phyloP scores from a whole-genome alignment of 2,113 vertebrate species.

The Callipepla squamata region DNA sequence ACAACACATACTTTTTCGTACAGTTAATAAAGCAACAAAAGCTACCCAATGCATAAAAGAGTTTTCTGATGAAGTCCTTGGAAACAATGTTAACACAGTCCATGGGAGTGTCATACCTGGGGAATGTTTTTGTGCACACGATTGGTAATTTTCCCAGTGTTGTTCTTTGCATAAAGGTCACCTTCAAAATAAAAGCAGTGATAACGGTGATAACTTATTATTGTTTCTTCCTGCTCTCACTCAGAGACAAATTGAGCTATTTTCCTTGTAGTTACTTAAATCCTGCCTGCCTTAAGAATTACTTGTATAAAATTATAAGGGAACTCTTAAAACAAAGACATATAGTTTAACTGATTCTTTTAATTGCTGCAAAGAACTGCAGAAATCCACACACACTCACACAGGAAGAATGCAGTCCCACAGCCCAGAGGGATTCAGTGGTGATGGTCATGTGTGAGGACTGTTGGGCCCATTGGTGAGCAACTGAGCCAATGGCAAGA shows the following conservation, averaged over 20 bases:
- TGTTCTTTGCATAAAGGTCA: background rate
- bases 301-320: background rate
- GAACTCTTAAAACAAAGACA: background rate
- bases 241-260: background rate
- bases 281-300: background rate
- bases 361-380: background rate
- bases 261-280: background rate
- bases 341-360: background rate
- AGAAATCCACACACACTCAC: fast-evolving
- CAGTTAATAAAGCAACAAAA: background rate
- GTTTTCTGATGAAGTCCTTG: background rate
- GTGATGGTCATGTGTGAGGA: fast-evolving
- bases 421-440: background rate
- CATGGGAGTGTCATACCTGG: background rate
- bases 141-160: background rate
- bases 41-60: background rate
- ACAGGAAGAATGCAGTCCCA: background rate
- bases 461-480: background rate
- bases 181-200: background rate
- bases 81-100: background rate
- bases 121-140: background rate
- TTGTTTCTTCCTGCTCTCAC: background rate
- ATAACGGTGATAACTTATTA: background rate
- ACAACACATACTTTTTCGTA: fast-evolving
- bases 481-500: background rate